Evolutionary conservation across 2,113 vertebrate species (phyloP).

Genomic region (Sebastes schlegelii): DNA sequence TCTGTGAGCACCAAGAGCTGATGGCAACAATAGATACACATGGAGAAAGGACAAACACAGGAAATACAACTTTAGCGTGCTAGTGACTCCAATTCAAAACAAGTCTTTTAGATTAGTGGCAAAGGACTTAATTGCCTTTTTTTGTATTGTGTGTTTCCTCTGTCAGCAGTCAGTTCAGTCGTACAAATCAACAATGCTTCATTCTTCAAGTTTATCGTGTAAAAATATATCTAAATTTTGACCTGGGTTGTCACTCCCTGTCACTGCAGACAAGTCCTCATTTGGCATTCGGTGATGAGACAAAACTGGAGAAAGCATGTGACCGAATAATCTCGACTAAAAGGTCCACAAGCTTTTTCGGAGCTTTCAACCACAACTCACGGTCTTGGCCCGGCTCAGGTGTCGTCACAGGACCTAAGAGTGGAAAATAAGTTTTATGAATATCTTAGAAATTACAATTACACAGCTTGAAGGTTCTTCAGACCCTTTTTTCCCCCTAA

Average conservation of each 20-base stretch:
- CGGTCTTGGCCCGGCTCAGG: too few relatives aligned
- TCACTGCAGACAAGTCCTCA: not conserved
- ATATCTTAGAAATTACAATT: not conserved
- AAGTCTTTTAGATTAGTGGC: not conserved
- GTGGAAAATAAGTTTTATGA: not conserved
- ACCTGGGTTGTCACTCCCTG: not conserved
- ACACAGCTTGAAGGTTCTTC: not conserved
- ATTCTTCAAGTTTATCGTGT: not conserved
- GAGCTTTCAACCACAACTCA: not conserved
- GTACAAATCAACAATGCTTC: not conserved
- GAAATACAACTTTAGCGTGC: not conserved
- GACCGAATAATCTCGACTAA: not conserved
- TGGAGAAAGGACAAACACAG: not conserved
- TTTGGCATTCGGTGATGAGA: not conserved
- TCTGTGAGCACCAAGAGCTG: not conserved
- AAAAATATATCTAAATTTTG: not conserved
- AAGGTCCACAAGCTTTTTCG: not conserved
- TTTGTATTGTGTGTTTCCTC: too few relatives aligned
- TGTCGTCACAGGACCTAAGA: not conserved
- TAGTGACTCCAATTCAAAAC: not conserved
- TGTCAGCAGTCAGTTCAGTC: not conserved
- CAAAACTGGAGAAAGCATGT: not conserved
- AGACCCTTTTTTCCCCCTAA: too few relatives aligned
- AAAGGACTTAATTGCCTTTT: not conserved
- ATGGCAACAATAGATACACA: constrained; percentile 1